Evolutionary conservation across 2,888 invertebrate species (phyloP), one percentile per base, ranked within the genome.

Genomic region (Epirrhoe alternata): DNA sequence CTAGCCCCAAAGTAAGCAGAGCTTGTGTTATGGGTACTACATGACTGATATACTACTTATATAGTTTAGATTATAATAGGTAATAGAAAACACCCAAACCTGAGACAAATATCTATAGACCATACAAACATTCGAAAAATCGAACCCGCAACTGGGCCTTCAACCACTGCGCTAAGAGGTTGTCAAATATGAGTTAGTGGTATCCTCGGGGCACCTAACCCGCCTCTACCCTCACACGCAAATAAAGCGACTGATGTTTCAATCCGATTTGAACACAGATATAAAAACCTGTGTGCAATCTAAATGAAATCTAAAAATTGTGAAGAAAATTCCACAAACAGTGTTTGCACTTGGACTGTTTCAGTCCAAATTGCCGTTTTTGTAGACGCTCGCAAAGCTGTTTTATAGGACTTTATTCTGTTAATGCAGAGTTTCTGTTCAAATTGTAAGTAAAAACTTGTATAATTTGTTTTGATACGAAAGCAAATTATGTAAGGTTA

Each of bases 311-410:
- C 61, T 56, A 30, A 52, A 65, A 60, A 65, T 61, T 45, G 55
- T 50, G 7, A 52, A 59, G 64, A 64, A 64, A 59, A 64, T 38
- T 64, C 54, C n/a, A 54, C 64, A 52, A 60, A 54, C 54, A 6
- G 31, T 49, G 53, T 59, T 55, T 55, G 52, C 47, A 49, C 55
- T 64, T 54, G 59, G 30, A 64, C 58, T 53, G 35, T 58, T 51
- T 31, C 33, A 49, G 30, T 60, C 62, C 62, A 67, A 68, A 69
- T 67, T 65, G 66, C 47, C 64, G 69, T 71, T 69, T 66, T 68
- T 69, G 61, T 68, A 71, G 67, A 67, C 68, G 66, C 64, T 64
- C 33, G 53, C 58, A 68, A 68, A 72, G 62, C 67, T 58, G 64
- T 67, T 68, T 71, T 67, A 63, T 68, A 62, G 59, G 35, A 62